Conservation (phyloP, 53 echinoderm and acorn worm species). For the Astropecten irregularis region DNA sequence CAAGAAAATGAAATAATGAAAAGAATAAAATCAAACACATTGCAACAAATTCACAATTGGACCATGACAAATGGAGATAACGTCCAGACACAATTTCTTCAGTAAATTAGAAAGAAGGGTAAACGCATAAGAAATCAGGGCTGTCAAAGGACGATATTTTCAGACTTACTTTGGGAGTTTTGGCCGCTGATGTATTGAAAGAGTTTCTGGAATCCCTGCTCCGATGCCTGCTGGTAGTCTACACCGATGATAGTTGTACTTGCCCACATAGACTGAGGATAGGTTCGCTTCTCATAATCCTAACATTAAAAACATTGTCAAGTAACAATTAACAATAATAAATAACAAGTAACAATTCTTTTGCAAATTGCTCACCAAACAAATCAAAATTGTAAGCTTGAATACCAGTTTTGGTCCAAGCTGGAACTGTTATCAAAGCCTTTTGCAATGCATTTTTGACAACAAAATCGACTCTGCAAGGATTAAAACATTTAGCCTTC, state of each 20-base stretch:
- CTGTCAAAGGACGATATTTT: no score
- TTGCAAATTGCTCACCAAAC: not conserved
- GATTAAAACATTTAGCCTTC: no score
- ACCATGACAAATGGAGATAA: no score
- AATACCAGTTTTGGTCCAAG: not conserved
- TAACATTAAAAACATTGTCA: conserved; percentile 3
- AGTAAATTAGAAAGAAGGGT: not conserved
- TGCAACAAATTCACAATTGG: no score
- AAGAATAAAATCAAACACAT: no score
- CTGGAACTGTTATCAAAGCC: not conserved
- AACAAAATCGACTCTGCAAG: no score
- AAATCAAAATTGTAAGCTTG: not conserved
- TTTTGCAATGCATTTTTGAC: not conserved
- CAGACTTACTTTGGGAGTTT: conserved; percentile 63
- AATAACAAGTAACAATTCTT: not conserved
- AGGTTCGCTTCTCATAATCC: conserved; percentile 72
- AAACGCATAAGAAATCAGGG: no score
- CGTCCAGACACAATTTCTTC: not conserved
- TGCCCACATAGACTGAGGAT: conserved; percentile 64
- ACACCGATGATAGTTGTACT: conserved; percentile 65
- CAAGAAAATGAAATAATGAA: no score
- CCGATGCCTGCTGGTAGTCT: conserved; percentile 37
- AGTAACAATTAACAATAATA: not conserved
- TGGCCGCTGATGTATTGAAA: conserved; percentile 78
- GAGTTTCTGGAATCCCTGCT: conserved; percentile 59